Evolutionary conservation across 2,113 vertebrate species (phyloP).

Genomic region (Silurus glanis): DNA sequence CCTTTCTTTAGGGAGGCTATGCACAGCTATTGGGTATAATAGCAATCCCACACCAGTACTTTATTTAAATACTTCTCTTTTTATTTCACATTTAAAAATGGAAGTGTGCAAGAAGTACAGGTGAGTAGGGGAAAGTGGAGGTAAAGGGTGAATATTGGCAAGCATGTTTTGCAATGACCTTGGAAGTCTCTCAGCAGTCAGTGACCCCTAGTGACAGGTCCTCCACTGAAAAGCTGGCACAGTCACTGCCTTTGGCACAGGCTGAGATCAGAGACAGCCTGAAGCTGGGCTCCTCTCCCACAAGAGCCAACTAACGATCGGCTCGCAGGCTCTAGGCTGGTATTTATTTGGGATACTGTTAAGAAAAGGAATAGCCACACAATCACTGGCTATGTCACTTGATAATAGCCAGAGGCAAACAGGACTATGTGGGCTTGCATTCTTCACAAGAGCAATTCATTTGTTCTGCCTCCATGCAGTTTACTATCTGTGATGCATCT

Average conservation of each 20-base stretch:
- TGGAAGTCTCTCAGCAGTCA: constrained; percentile 48
- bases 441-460: constrained; percentile 55
- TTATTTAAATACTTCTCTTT: constrained; percentile 48
- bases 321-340: constrained; percentile 45
- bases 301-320: constrained; percentile 52
- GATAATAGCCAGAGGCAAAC: constrained; percentile 54
- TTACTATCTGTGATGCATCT: constrained; percentile 44
- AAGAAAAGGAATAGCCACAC: constrained; percentile 52
- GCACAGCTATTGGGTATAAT: constrained; percentile 26
- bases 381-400: constrained; percentile 54
- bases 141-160: constrained; percentile 40
- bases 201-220: constrained; percentile 51
- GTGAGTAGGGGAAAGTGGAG: constrained; percentile 18
- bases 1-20: constrained; percentile 20
- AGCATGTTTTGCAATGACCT: constrained; percentile 47
- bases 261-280: constrained; percentile 42
- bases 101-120: constrained; percentile 25
- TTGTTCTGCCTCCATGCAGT: constrained; percentile 51
- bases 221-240: constrained; percentile 53
- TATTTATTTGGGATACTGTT: constrained; percentile 57
- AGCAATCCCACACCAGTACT: constrained; percentile 43
- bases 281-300: constrained; percentile 50
- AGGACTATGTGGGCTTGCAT: constrained; percentile 45
- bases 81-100: constrained; percentile 41
- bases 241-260: constrained; percentile 50